These are phyloP conservation scores for Peromyscus polionotus DNA, from an alignment of 2,113 vertebrate genomes.

Conservation along the genomic window DNA sequence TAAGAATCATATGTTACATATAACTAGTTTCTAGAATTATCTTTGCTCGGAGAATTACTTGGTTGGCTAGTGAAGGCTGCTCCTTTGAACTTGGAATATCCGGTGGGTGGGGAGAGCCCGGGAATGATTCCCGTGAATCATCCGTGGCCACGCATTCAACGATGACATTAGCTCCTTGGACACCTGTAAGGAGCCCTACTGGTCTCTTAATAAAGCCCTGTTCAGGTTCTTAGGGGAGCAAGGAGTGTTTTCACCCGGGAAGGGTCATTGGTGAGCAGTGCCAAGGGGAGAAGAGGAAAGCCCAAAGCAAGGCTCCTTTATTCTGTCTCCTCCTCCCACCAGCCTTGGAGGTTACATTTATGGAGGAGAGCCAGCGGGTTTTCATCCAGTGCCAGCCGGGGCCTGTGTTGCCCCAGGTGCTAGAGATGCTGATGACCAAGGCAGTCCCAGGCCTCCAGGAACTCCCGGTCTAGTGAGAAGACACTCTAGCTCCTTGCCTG, in stretches of 20 bases:
- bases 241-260: background rate
- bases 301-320: background rate
- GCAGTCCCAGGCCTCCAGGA: background rate
- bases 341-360: background rate
- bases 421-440: background rate
- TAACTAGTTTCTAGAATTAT: conserved; percentile 76
- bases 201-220: background rate
- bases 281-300: background rate
- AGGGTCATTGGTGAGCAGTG: background rate
- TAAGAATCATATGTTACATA: conserved; percentile 72
- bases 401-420: background rate
- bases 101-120: background rate
- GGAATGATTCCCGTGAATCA: background rate
- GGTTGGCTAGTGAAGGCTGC: conserved; percentile 73
- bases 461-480: background rate
- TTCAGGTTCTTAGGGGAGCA: background rate
- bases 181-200: background rate
- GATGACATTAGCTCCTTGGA: background rate
- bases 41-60: conserved; percentile 77
- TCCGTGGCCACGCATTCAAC: background rate
- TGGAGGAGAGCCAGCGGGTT: background rate
- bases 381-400: background rate
- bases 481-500: background rate
- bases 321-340: background rate
- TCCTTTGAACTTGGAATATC: conserved; percentile 60